Evolutionary conservation across 2,888 invertebrate genomes (phyloP).

Genomic region (Agonum fuliginosum): DNA sequence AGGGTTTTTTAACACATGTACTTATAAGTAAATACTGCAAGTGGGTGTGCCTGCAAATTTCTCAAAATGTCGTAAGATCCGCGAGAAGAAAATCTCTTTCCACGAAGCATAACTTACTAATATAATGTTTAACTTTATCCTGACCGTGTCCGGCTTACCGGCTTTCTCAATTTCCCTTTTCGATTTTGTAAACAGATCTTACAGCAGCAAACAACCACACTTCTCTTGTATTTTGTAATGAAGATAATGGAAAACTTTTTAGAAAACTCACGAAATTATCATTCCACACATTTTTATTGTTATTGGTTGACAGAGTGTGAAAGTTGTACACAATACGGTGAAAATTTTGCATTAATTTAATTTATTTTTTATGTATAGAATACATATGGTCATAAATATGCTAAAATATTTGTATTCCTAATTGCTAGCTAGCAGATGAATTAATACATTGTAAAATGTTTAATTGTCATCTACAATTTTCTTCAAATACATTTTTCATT

Average conservation of each 20-base stretch:
- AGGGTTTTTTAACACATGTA: too few relatives aligned
- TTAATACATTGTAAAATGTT: too few relatives aligned
- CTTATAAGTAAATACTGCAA: too few relatives aligned
- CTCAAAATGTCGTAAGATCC: neutral
- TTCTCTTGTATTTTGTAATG: conserved; percentile 18
- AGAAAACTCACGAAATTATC: conserved; percentile 38
- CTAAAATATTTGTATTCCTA: conserved; percentile 23
- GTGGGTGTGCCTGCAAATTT: too few relatives aligned
- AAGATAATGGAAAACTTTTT: conserved; percentile 31
- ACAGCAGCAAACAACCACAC: too few relatives aligned
- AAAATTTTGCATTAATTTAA: conserved; percentile 9
- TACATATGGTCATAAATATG: conserved; percentile 10
- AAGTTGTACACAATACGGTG: conserved; percentile 15
- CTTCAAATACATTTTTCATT: too few relatives aligned
- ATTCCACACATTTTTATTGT: conserved; percentile 16
- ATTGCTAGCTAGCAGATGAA: neutral
- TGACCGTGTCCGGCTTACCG: neutral
- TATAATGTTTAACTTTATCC: conserved; percentile 2
- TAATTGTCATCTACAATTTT: too few relatives aligned
- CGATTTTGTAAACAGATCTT: conserved; percentile 35
- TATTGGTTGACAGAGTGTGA: conserved; percentile 34
- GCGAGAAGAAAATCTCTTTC: neutral
- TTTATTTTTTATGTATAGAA: conserved; percentile 22
- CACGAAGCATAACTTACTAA: neutral
- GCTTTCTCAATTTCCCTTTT: conserved; percentile 38